phyloP scores from a whole-genome alignment of 2,888 invertebrate species.

The Magallana nippona region DNA sequence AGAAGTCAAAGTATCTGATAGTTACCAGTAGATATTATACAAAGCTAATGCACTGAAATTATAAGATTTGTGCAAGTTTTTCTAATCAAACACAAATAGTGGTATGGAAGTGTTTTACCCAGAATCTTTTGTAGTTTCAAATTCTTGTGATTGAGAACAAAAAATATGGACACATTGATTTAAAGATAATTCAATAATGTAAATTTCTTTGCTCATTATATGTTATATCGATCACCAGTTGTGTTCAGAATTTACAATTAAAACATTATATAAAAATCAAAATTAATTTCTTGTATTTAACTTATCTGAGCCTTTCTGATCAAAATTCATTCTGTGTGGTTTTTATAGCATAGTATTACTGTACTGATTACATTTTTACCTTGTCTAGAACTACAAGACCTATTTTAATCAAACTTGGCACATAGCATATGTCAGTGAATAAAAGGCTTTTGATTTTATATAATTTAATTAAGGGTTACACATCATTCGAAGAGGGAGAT shows the following conservation, averaged over 20 bases:
- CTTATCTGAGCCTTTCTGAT: too few species aligned
- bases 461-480: not conserved
- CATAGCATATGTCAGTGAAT: too few species aligned
- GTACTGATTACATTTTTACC: too few species aligned
- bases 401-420: not conserved
- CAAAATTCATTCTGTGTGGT: too few species aligned
- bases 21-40: too few species aligned
- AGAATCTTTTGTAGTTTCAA: not conserved
- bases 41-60: too few species aligned
- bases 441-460: not conserved
- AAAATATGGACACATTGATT: not conserved
- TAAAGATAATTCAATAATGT: not conserved
- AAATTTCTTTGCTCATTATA: too few species aligned
- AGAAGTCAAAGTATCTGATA: too few species aligned
- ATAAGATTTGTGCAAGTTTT: too few species aligned
- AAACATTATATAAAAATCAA: not conserved
- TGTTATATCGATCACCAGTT: not conserved
- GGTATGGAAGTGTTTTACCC: not conserved
- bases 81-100: not conserved
- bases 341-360: too few species aligned
- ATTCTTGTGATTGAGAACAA: not conserved
- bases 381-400: too few species aligned
- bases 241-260: constrained; percentile 22
- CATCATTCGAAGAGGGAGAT: not conserved
- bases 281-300: not conserved